Evolutionary conservation across 2,797 vertebrate species (phyloP).

Genomic region (Cuculus canorus): DNA sequence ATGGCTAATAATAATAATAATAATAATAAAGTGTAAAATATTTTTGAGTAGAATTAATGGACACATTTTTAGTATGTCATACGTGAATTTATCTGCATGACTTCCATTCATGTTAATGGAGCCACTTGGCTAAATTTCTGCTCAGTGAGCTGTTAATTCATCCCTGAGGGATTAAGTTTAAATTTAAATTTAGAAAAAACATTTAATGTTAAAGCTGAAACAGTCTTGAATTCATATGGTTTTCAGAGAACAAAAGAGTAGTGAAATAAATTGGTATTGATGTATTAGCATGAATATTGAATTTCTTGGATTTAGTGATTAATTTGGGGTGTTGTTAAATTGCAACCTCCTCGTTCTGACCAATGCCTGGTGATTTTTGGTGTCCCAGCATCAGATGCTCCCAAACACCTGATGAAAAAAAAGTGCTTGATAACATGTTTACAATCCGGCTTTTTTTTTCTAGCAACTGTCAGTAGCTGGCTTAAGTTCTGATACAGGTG

Average conservation of each 20-base stretch:
- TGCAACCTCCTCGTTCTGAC: neutral
- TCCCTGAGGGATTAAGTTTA: conserved; percentile 41
- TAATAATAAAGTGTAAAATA: conserved; percentile 45
- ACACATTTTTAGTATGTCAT: conserved; percentile 33
- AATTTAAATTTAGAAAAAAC: conserved; percentile 55
- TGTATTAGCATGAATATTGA: neutral
- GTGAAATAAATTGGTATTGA: conserved; percentile 22
- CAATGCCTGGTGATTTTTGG: neutral
- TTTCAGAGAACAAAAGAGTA: conserved; percentile 15
- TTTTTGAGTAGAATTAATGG: conserved; percentile 47
- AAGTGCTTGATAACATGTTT: neutral
- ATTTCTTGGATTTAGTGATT: neutral
- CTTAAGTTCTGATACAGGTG: neutral
- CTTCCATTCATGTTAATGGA: conserved; percentile 44
- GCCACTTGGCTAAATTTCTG: conserved; percentile 21
- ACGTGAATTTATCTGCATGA: conserved; percentile 49
- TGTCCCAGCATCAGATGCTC: neutral
- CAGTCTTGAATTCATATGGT: neutral
- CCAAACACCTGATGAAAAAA: neutral
- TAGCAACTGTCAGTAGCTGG: neutral
- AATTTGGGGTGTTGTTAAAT: neutral
- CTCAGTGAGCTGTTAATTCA: conserved; percentile 42
- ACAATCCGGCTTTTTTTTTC: neutral
- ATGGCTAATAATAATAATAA: conserved; percentile 24
- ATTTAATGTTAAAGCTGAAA: conserved; percentile 44